Conservation (phyloP, 2,113 vertebrate genomes). For the Progne subis region DNA sequence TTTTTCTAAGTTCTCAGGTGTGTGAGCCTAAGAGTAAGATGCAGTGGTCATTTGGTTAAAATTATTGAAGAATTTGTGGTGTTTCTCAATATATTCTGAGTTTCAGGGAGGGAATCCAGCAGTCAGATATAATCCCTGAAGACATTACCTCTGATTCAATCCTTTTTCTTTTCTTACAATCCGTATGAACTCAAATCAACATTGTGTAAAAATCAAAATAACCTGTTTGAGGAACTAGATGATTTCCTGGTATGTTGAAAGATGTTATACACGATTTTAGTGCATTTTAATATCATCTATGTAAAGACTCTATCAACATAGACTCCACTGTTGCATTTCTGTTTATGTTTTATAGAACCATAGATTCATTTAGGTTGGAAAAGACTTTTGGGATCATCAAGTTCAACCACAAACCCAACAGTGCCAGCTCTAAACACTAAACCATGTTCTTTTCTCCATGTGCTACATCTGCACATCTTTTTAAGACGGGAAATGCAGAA, state of each 20-base stretch:
- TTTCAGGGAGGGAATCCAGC: neutral
- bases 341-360: neutral
- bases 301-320: neutral
- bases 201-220: neutral
- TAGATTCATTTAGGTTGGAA: neutral
- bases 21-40: neutral
- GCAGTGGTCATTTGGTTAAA: neutral
- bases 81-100: neutral
- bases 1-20: neutral
- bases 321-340: neutral
- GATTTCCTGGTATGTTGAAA: neutral
- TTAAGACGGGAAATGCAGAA: neutral
- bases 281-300: neutral
- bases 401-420: neutral
- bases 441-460: fast-evolving
- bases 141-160: neutral
- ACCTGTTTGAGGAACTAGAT: neutral
- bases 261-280: neutral
- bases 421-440: neutral
- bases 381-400: neutral
- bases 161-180: neutral
- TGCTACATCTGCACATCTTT: neutral
- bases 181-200: neutral
- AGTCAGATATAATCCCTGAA: neutral
- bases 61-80: neutral